These are phyloP conservation scores for Puma concolor DNA, from an alignment of 2,113 vertebrate species.

Conservation along the genomic window DNA sequence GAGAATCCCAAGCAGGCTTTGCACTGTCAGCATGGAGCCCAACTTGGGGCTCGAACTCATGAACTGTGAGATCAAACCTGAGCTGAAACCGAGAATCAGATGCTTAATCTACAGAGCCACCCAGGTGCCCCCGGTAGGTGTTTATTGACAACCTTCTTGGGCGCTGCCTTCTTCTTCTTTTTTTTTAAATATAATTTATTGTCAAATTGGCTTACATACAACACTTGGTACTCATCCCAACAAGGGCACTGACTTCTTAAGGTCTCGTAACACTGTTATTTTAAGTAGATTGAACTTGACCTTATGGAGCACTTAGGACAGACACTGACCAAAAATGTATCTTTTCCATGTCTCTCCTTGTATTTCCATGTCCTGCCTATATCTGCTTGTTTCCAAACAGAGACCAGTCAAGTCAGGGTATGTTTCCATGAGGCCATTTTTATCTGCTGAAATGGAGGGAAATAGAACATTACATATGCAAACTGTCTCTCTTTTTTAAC, in stretches of 20 bases:
- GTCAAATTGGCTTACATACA: no score
- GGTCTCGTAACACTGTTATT: neutral
- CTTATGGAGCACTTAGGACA: neutral
- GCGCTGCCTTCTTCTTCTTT: neutral
- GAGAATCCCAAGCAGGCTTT: no score
- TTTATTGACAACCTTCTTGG: neutral
- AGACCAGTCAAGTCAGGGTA: neutral
- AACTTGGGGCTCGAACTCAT: no score
- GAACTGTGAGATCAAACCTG: no score
- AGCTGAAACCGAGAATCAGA: no score
- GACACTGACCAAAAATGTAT: neutral
- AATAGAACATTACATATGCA: neutral
- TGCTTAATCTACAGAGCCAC: no score
- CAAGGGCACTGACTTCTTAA: neutral
- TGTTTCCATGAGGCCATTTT: slow-evolving; percentile 4
- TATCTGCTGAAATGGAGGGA: neutral
- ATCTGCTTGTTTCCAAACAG: neutral
- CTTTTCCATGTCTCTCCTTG: neutral
- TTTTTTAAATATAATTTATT: no score
- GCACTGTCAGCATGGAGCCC: no score
- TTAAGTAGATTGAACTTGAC: slow-evolving; percentile 26
- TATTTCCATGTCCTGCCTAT: neutral
- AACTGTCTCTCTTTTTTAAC: slow-evolving; percentile 1
- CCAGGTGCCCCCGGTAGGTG: neutral
- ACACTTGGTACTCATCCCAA: no score